Conservation (phyloP, 2,888 invertebrate species). For the Ephialtes manifestator region DNA sequence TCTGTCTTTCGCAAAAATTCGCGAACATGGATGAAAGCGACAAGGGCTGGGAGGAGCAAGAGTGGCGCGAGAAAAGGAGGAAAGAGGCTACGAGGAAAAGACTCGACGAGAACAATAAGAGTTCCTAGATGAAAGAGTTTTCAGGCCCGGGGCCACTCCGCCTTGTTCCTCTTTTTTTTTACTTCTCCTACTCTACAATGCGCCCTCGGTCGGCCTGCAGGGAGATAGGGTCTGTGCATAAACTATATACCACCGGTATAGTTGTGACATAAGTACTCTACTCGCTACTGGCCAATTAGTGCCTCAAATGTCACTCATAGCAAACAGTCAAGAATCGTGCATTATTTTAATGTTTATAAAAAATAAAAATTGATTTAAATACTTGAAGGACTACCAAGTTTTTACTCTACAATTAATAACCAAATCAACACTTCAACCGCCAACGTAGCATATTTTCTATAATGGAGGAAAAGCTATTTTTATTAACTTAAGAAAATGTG, state of each 20-base stretch:
- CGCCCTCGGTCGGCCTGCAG: constrained; percentile 32
- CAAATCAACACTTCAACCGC: too few relatives aligned
- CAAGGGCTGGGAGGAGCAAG: constrained; percentile 40
- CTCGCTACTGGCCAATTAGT: constrained; percentile 57
- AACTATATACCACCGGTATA: constrained; percentile 23
- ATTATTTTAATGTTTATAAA: background rate
- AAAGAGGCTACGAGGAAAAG: constrained; percentile 75
- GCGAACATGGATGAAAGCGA: constrained; percentile 60
- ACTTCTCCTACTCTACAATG: constrained; percentile 33
- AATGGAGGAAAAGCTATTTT: too few relatives aligned
- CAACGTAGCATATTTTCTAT: too few relatives aligned
- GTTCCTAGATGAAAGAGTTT: constrained; percentile 81
- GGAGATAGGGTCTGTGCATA: constrained; percentile 27
- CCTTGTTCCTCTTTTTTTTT: constrained; percentile 70
- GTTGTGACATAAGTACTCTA: constrained; percentile 1
- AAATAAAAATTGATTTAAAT: background rate
- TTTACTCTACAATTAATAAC: too few relatives aligned
- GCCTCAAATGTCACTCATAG: constrained; percentile 24
- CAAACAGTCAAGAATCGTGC: background rate
- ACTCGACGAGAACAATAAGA: constrained; percentile 71
- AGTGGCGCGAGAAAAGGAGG: constrained; percentile 62
- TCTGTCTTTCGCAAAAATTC: constrained; percentile 63
- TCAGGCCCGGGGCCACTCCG: constrained; percentile 75
- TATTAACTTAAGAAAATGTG: too few relatives aligned
- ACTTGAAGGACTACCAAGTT: background rate